Evolutionary conservation across 2,888 invertebrate genomes (phyloP), one percentile per base, ranked within the genome.

Genomic region (Cerceris ruficornis): DNA sequence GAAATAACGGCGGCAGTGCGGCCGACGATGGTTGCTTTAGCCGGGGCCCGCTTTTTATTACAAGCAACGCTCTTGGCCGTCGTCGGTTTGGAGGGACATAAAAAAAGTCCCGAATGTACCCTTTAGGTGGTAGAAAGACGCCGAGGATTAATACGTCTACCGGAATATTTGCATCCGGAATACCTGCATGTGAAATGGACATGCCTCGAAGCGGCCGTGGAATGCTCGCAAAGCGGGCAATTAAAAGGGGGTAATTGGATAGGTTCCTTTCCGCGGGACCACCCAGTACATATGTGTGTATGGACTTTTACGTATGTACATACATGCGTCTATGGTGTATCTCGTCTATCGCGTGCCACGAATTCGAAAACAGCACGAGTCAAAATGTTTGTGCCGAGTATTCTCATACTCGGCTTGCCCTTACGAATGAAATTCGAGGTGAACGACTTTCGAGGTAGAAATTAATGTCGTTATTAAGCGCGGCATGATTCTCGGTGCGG

Each of bases 201-300:
- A 72, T 11, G 70, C 43, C 60, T 49, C 17, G 15, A 43, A 39
- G 55, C 66, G 15, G 41, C 2, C 64, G n/a, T n/a, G 50, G 59
- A 60, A 68, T 75, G 72, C 43, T 49, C 62, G 28, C 52, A 62
- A 82, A 68, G 60, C 46, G 58, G 55, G 68, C 57, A 74, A 85
- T 85, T 80, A 76, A 77, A 75, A 66, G 49, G 28, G 62, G 71
- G 46, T 77, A 81, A 86, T 85, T 73, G 73, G 73, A 65, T 66
- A 57, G 65, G 61, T 68, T 75, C 61, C 46, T 58, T 65, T 66
- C 60, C 9, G 13, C 14, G n/a, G 13, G 60, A 75, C 70, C 76
- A 71, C 70, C 69, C 77, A 59, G 58, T 8, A 9, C 5, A 57
- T 52, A 11, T 14, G 14, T 42, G 54, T 46, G 28, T n/a, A 11